Evolutionary conservation across 1,140 invertebrate genomes (phyloP), one percentile per base, ranked within the genome.

Genomic region (Paramacrobiotus metropolitanus): DNA sequence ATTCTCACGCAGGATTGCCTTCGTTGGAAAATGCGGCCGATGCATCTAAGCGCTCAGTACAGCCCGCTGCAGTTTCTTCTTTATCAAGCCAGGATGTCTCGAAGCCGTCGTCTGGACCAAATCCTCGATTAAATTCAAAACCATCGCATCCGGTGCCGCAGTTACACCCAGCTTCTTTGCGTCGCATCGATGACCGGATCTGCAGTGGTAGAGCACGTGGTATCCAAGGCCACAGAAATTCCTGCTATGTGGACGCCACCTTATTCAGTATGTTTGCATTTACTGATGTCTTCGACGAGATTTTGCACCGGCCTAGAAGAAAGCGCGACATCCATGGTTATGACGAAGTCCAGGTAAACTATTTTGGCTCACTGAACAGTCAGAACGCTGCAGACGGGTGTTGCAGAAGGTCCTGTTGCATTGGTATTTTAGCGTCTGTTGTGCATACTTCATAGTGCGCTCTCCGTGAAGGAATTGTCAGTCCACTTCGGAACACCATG

Each of bases 141-240:
- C 44, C 80, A 64, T 20, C 85, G 86, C 73, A 83, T 81, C 69
- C 77, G 81, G 65, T 63, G 62, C 61, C 65, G 62, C 21, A 67
- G 68, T 30, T 66, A 69, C 21, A 61, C 67, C 34, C 61, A 64
- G 62, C 31, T 63, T 60, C 59, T 71, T 21, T 69, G 67, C 20
- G 24, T 1, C 30, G n/a, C 20, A 24, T 24, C 30, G 30, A 59
- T 59, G 20, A 30, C 59, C 20, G 20, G 21, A 30, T 20, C 20
- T 21, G 20, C 18, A 68, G 68, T 64, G 76, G 76, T 1, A 75
- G 74, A 64, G 70, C 73, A 62, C 70, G 71, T 60, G 91, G 92
- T 1, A 95, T 95, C 67, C 91, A 96, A 75, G 93, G 93, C 2
- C 89, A 95, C 72, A 87, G 93, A 69, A 97, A 96, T 76, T 95